Conservation (phyloP, 2,113 vertebrate species). For the Melanocharis versteri region DNA sequence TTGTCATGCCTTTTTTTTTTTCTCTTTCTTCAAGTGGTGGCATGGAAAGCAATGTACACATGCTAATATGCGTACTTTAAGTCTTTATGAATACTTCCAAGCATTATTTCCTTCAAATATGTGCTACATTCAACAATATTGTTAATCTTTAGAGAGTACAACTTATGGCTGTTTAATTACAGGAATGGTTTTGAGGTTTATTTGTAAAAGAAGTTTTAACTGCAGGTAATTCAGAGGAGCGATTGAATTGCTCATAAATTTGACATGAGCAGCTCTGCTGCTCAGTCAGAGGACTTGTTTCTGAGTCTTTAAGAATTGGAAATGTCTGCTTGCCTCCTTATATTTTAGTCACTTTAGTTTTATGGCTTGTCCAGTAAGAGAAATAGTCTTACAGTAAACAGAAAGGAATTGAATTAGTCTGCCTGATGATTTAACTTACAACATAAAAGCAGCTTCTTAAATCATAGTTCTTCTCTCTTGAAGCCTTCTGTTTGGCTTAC, state of each 20-base stretch:
- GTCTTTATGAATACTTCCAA: neutral
- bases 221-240: constrained; percentile 40
- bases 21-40: neutral
- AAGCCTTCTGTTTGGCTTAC: neutral
- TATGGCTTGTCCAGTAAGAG: constrained; percentile 28
- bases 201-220: constrained; percentile 24
- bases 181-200: constrained; percentile 32
- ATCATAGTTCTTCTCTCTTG: neutral
- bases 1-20: neutral
- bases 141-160: neutral
- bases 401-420: constrained; percentile 38
- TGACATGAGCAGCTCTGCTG: neutral
- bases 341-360: constrained; percentile 40
- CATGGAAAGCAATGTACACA: neutral
- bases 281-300: constrained; percentile 10
- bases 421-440: constrained; percentile 24
- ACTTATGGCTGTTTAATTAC: constrained; percentile 10
- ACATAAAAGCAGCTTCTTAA: constrained; percentile 9
- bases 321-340: constrained; percentile 25
- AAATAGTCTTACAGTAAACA: constrained; percentile 24
- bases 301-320: constrained; percentile 12
- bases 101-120: neutral
- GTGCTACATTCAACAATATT: neutral
- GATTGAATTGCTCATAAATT: constrained; percentile 50
- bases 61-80: neutral